phyloP scores from a whole-genome alignment of 2,113 vertebrate genomes.

The Cyprinus carpio region DNA sequence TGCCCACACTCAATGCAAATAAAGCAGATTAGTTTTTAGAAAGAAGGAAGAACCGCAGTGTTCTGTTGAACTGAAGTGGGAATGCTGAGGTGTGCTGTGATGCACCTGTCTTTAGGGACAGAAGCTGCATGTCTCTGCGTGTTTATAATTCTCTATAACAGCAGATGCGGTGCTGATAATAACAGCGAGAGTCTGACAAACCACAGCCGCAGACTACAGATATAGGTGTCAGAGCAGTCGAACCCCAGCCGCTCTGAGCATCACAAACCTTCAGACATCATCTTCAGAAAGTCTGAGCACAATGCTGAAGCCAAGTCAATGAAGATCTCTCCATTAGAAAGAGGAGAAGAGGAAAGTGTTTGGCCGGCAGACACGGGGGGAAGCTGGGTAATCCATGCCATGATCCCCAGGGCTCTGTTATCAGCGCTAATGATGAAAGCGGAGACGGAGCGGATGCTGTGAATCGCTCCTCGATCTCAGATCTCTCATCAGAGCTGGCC shows the following conservation, averaged over 20 bases:
- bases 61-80: neutral
- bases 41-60: neutral
- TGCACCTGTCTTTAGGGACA: neutral
- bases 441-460: conserved; percentile 18
- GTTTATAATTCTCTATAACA: neutral
- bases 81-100: neutral
- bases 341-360: neutral
- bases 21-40: neutral
- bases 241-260: neutral
- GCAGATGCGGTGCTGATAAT: neutral
- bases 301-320: neutral
- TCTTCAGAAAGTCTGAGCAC: neutral
- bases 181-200: too few species aligned
- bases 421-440: conserved; percentile 26
- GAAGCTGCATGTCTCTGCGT: neutral
- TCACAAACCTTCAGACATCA: neutral
- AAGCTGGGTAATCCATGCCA: conserved; percentile 33
- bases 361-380: neutral
- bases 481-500: neutral
- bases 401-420: conserved; percentile 27
- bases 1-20: neutral
- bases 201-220: too few species aligned
- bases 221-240: neutral
- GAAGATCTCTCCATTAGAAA: neutral
- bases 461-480: conserved; percentile 33